Evolutionary conservation across 2,797 vertebrate genomes (phyloP).

Genomic region (Cynodonichthys magdalenae): DNA sequence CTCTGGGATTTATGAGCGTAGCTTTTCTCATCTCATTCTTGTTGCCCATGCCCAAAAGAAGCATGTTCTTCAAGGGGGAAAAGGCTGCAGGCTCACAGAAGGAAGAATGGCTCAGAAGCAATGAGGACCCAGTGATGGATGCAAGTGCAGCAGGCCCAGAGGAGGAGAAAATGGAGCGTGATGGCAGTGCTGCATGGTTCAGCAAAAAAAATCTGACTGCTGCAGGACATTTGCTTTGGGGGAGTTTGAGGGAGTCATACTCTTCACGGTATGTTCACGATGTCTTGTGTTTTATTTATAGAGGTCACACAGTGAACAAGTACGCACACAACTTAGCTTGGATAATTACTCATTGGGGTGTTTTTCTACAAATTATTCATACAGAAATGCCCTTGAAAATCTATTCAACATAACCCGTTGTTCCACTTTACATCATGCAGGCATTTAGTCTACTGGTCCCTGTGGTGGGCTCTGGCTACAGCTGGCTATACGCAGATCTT

Average conservation of each 20-base stretch:
- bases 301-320: neutral
- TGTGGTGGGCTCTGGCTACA: conserved; percentile 82
- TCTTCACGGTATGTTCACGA: conserved; percentile 59
- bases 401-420: conserved; percentile 7
- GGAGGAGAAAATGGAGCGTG: conserved; percentile 24
- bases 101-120: conserved; percentile 14
- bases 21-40: conserved; percentile 74
- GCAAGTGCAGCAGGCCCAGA: conserved; percentile 18
- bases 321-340: neutral
- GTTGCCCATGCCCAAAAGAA: conserved; percentile 75
- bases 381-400: neutral
- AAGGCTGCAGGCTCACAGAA: conserved; percentile 29
- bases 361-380: conserved; percentile 6
- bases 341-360: neutral
- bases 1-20: conserved; percentile 69
- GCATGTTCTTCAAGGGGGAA: conserved; percentile 73
- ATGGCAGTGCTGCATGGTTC: conserved; percentile 45
- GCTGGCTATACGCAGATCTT: conserved; percentile 79
- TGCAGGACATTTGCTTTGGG: conserved; percentile 66
- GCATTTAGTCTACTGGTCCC: conserved; percentile 77
- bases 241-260: conserved; percentile 76
- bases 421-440: conserved; percentile 44
- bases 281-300: neutral
- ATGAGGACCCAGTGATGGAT: conserved; percentile 31
- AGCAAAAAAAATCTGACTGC: conserved; percentile 46